Base-by-base conservation (phyloP, 2,797 vertebrate genomes). In the Pangasius macronema region DNA sequence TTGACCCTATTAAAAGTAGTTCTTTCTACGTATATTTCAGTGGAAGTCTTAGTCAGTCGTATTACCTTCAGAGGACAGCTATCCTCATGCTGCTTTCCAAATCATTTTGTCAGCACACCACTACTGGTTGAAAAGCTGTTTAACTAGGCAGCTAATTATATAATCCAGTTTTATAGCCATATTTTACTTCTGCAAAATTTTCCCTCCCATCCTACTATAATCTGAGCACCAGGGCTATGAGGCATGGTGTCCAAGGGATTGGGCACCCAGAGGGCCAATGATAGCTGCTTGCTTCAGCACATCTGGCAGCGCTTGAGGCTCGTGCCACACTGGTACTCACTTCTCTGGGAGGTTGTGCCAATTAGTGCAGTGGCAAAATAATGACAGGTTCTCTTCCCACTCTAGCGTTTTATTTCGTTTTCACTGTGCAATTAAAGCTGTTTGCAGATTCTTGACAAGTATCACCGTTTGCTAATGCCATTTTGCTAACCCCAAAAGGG, bases 361-460 rank as follows among this genome's bases (percentile, higher is more conserved):
- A 46, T 72, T 46, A 70, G 14, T 13, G 33, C 53, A 42, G 53
- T 82, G 51, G 33, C 36, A 86, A 68, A 81, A 93, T 92, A 93
- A 94, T 89, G 89, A 87, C 88, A 92, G 92, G 83, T 82, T 87
- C 82, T 59, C 76, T 85, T 76, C 91, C 83, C 89, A 89, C 90
- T 88, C 87, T 36, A 53, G 59, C 82, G 67, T 90, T 93, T 91
- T 75, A 87, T 92, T 86, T 93, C 91, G 70, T 82, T 85, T 91
- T 91, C 82, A 88, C 89, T 73, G 49, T 51, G 85, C 89, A 91
- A 79, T 93, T 90, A 89, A 92, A 92, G 57, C 87, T 89, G 90
- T 93, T 90, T 91, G 90, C 91, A 90, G 70, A 42, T 63, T 72
- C 70, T 36, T 57, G 85, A 59, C 82, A 86, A 87, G 87, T 89